Conservation (phyloP, 1,140 invertebrate species). For the Antheraea pernyi region DNA sequence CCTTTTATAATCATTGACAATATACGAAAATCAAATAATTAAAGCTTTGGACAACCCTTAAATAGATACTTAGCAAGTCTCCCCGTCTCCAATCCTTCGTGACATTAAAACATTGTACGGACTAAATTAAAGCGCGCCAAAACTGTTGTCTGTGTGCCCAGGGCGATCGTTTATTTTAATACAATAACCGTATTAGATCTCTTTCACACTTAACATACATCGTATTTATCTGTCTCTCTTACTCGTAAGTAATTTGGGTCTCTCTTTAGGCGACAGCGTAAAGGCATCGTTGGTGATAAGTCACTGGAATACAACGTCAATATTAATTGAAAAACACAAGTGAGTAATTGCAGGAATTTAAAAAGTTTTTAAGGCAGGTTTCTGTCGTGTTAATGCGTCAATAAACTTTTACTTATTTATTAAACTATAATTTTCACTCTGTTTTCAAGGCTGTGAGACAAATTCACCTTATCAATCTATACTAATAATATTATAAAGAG, state of each 20-base stretch:
- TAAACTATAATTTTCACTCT: too few relatives aligned
- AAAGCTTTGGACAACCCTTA: slow-evolving; percentile 69
- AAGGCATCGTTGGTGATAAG: slow-evolving; percentile 42
- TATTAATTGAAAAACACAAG: slow-evolving; percentile 21
- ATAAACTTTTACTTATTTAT: too few relatives aligned
- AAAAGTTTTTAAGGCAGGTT: too few relatives aligned
- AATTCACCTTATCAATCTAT: too few relatives aligned
- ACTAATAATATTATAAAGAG: too few relatives aligned
- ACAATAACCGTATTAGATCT: slow-evolving; percentile 65
- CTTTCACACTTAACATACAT: slow-evolving; percentile 50
- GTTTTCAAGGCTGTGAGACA: too few relatives aligned
- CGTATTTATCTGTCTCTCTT: slow-evolving; percentile 41
- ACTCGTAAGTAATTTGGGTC: slow-evolving; percentile 51
- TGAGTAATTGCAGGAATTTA: too few relatives aligned
- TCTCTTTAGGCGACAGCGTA: slow-evolving; percentile 62
- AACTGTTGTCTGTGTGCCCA: slow-evolving; percentile 71
- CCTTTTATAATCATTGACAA: background rate
- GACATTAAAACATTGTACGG: slow-evolving; percentile 73
- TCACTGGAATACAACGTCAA: slow-evolving; percentile 24
- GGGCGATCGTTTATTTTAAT: slow-evolving; percentile 77
- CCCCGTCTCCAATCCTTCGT: slow-evolving; percentile 29
- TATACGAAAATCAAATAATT: slow-evolving; percentile 65
- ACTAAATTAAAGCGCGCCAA: slow-evolving; percentile 77
- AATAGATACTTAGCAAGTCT: slow-evolving; percentile 74
- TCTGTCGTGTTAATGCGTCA: too few relatives aligned